Base-by-base conservation (phyloP, 2,888 invertebrate genomes). In the Pomacea canaliculata region DNA sequence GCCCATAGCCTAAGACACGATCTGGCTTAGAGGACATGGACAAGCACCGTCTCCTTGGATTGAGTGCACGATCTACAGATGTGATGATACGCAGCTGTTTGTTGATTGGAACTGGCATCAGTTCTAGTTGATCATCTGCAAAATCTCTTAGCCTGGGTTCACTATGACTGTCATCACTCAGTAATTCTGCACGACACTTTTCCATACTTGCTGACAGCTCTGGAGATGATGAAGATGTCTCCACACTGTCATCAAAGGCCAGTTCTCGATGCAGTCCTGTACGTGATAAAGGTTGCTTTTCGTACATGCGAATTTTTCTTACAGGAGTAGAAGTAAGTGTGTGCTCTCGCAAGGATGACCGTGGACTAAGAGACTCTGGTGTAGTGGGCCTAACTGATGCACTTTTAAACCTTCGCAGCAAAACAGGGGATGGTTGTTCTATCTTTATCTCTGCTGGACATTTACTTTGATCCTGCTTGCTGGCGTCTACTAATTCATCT, bases 11-110 rank as follows among this genome's bases (percentile, higher is more conserved):
- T 19, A 79, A 73, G 10, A 76, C 76, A 48, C 80, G 79, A 13
- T 80, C 82, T 19, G 80, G 73, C 77, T 83, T 84, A 63, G 86
- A 85, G 37, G 85, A 85, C 76, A 83, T 77, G 10, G 86, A 86
- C 7, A 67, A 74, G 27, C 83, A 76, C 46, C 84, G 78, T 66
- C 84, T 73, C 5, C 79, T 69, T 13, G 82, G 82, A 23, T 81
- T 73, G 16, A 81, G 75, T 51, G 81, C 80, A 70, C 85, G 78
- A 65, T 86, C 86, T 74, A 87, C 82, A 12, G 85, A 86, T n/a
- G 87, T 87, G 10, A 87, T 85, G 78, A 87, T 86, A 70, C 84
- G 84, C 19, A 87, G 79, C 74, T 87, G 87, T 78, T 83, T 86
- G 70, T 86, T 87, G 62, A 86, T 77, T 27, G 86, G 86, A 23